phyloP scores from a whole-genome alignment of 2,113 vertebrate genomes.

The Bufo gargarizans region DNA sequence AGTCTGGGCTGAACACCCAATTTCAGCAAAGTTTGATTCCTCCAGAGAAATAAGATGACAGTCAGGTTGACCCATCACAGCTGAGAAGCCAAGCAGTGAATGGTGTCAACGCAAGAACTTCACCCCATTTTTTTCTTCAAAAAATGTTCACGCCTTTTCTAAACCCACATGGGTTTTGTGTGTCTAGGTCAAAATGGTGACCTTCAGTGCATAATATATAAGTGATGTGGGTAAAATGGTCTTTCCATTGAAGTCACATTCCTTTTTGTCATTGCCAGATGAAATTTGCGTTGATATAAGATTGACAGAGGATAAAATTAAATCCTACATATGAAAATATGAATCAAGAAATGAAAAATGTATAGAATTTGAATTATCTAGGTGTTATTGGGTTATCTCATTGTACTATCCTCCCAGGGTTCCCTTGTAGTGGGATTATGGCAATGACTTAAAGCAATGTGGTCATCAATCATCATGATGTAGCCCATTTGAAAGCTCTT shows the following conservation, averaged over 20 bases:
- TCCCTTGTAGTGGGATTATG: background rate
- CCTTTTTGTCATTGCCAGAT: conserved; percentile 14
- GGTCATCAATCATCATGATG: conserved; percentile 36
- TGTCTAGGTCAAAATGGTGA: conserved; percentile 33
- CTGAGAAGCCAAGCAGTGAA: conserved; percentile 6
- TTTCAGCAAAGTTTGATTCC: background rate
- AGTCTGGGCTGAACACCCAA: background rate
- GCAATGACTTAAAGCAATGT: conserved; percentile 25
- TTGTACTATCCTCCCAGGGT: background rate
- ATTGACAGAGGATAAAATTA: background rate
- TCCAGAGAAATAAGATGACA: conserved; percentile 54
- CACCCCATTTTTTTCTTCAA: conserved; percentile 16
- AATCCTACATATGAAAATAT: background rate
- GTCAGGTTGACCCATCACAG: conserved; percentile 19
- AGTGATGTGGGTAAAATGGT: conserved; percentile 1
- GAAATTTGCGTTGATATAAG: background rate
- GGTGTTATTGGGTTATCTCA: background rate
- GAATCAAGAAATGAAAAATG: background rate
- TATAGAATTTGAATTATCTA: background rate
- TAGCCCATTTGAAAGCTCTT: background rate
- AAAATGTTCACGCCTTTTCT: conserved; percentile 5
- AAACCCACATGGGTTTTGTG: conserved; percentile 17
- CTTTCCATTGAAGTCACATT: conserved; percentile 34
- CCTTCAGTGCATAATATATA: conserved; percentile 10
- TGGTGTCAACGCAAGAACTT: conserved; percentile 46